phyloP scores from a whole-genome alignment of 2,888 invertebrate species.

The Xiphydria camelus region DNA sequence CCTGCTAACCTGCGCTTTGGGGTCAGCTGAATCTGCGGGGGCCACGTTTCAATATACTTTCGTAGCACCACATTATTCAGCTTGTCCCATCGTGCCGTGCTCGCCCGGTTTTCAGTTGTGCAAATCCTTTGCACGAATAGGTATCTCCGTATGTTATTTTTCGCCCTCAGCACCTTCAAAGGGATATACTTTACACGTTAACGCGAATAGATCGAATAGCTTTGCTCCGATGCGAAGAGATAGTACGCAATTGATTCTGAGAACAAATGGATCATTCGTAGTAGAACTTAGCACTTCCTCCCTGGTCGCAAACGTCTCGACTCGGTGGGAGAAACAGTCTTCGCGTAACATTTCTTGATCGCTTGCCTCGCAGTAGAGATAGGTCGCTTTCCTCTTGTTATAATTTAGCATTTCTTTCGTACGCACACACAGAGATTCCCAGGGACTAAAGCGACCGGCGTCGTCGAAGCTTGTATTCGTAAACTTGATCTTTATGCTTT shows the following conservation, averaged over 20 bases:
- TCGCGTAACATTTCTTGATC: too few species aligned
- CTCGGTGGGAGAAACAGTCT: too few species aligned
- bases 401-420: background rate
- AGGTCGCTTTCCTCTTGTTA: background rate
- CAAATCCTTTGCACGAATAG: background rate
- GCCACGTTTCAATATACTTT: conserved; percentile 59
- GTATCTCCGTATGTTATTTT: too few species aligned
- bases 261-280: too few species aligned
- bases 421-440: background rate
- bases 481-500: background rate
- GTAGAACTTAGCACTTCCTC: too few species aligned
- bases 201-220: too few species aligned
- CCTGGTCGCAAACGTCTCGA: too few species aligned
- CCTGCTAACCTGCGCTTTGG: conserved; percentile 42
- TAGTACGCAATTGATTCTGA: too few species aligned
- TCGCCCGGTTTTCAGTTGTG: conserved; percentile 31
- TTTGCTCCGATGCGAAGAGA: too few species aligned
- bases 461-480: background rate
- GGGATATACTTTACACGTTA: too few species aligned
- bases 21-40: conserved; percentile 64
- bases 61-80: conserved; percentile 78
- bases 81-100: conserved; percentile 59
- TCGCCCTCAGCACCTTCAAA: too few species aligned
- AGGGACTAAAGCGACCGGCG: background rate
- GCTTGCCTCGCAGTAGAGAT: too few species aligned